These are phyloP conservation scores for Drosophila maculinotata DNA, from an alignment of 2,888 invertebrate genomes.

Conservation along the genomic window DNA sequence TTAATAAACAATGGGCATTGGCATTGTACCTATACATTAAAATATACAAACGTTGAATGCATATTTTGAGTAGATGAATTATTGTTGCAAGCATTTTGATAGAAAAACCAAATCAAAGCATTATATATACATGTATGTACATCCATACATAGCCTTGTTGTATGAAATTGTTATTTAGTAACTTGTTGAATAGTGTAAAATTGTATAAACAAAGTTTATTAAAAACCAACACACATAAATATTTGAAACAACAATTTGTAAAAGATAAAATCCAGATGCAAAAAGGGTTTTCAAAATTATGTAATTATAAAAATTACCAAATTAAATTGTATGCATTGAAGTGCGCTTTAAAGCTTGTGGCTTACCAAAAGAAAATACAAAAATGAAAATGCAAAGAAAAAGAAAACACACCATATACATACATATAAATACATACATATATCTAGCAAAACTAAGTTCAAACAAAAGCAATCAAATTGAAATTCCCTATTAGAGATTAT, in stretches of 20 bases:
- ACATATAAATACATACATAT: slow-evolving; percentile 39
- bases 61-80: slow-evolving; percentile 69
- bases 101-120: slow-evolving; percentile 19
- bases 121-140: slow-evolving; percentile 30
- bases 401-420: slow-evolving; percentile 23
- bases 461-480: slow-evolving; percentile 72
- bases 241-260: slow-evolving; percentile 33
- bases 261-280: slow-evolving; percentile 16
- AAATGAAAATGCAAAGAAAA: slow-evolving; percentile 25
- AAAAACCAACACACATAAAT: slow-evolving; percentile 28
- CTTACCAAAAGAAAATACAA: slow-evolving; percentile 50
- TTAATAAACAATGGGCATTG: slow-evolving; percentile 21
- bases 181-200: slow-evolving; percentile 73
- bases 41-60: slow-evolving; percentile 36
- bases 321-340: slow-evolving; percentile 64
- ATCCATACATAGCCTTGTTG: slow-evolving; percentile 29
- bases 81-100: slow-evolving; percentile 73
- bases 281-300: slow-evolving; percentile 35
- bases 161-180: slow-evolving; percentile 71
- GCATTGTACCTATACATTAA: slow-evolving; percentile 31
- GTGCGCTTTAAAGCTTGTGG: slow-evolving; percentile 79
- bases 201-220: slow-evolving; percentile 59
- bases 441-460: slow-evolving; percentile 60
- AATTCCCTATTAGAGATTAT: slow-evolving; percentile 52
- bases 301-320: slow-evolving; percentile 24